Evolutionary conservation across 2,113 vertebrate genomes (phyloP), one percentile per base, ranked within the genome.

Genomic region (Donacobius atricapilla): DNA sequence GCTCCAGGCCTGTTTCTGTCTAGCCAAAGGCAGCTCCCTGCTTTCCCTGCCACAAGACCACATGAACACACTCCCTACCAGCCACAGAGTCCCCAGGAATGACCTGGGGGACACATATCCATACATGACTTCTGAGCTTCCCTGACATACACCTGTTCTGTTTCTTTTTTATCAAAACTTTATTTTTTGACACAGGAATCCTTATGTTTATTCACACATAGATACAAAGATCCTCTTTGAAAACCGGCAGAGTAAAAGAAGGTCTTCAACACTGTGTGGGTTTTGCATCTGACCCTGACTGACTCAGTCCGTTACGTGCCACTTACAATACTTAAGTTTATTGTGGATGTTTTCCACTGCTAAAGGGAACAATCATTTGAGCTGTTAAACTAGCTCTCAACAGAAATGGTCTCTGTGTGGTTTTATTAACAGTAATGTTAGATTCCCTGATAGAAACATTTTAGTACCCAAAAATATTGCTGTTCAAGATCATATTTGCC

Each of bases 381-480:
- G 86, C 80, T 89, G 95, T 94, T 95, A 90, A 95, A 93, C n/a
- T 35, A 63, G 82, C 71, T 95, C 90, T 78, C 45, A 89, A 64
- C 19, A 89, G 71, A 90, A 94, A 96, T 27, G 58, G 72, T 72
- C 72, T 83, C 85, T 93, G 31, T 93, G 87, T 75, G 88, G 75
- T 95, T 97, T 96, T 94, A 95, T 83, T 91, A 95, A 92, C 53
- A 91, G 63, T 66, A 95, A 90, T 91, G 91, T 64, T 64, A 83
- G 57, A 79, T 91, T 93, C 73, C 57, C 76, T 94, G 94, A 94
- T 72, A 95, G 86, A 96, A 95, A 94, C 92, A 94, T 95, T 91
- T 96, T 97, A 95, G 94, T 95, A 79, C 71, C 90, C 69, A 1
- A 92, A 96, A 97, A 93, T 95, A 95, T 64, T 83, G 78, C 88